Base-by-base conservation (phyloP, 2,797 vertebrate genomes). In the Alca torda region DNA sequence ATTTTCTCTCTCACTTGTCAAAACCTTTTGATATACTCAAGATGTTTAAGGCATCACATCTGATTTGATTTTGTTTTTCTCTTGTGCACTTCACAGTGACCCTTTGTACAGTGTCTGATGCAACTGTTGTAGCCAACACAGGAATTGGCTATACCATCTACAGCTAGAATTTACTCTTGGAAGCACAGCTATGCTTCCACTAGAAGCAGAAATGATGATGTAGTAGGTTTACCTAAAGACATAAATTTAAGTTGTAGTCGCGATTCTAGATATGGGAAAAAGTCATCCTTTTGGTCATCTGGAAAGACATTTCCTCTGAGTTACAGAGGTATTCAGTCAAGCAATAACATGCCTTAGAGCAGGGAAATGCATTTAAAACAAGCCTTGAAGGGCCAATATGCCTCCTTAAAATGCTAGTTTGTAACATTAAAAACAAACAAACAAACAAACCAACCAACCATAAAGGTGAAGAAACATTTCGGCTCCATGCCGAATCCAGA, bases 351-450 rank as follows among this genome's bases (percentile, higher is more conserved):
- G 51, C 64, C 60, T 60, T 48, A 31, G 19, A 88, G 50, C 35
- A 92, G 30, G 46, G 26, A 89, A 82, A 78, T 51, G 4, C 43
- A 17, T n/a, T 51, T 85, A 63, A 77, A 80, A 21, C 9, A 76
- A 80, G 33, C 50, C 20, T 68, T 84, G n/a, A 2, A 6, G 25
- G 89, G 28, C 20, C 35, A 75, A 18, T 35, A n/a, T 24, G 3
- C 46, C 69, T 93, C 65, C 63, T 97, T 88, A 90, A 95, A 88
- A 90, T 80, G 16, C 48, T 20, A 48, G 16, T 75, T 92, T 87
- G 35, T 76, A 65, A 64, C 21, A 17, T 11, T 43, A 50, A 79
- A 83, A 82, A 26, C 14, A 87, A 39, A 39, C 39, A 37, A 79
- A 61, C 37, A 53, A 80, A 54, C 61, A 13, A 26, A 82, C 28